A percentile compares a stretch with the other conserved stretches of the same genome.
phyloP scores from a whole-genome alignment of 2,888 invertebrate species.

The Phragmatobia fuliginosa region DNA sequence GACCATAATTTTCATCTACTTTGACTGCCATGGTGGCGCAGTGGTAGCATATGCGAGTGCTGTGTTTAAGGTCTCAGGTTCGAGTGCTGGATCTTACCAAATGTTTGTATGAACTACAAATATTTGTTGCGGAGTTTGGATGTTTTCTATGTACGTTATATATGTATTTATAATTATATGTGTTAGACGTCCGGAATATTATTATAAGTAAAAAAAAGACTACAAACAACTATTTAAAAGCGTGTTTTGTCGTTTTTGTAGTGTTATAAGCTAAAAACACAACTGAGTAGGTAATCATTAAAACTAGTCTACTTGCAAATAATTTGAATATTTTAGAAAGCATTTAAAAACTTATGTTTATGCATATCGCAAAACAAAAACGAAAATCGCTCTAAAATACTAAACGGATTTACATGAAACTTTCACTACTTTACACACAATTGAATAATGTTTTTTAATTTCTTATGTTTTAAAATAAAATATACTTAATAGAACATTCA shows the following conservation, averaged over 20 bases:
- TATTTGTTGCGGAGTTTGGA: no score
- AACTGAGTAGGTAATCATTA: neutral
- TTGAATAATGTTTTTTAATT: neutral
- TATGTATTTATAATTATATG: no score
- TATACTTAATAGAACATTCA: neutral
- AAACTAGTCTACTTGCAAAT: neutral
- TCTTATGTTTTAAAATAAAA: neutral
- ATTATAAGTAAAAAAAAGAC: neutral
- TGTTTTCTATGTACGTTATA: no score
- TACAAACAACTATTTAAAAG: no score
- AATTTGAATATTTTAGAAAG: conserved; percentile 4
- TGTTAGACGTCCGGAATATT: no score
- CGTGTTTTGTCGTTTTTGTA: neutral
- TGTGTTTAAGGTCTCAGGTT: no score
- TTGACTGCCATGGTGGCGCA: no score
- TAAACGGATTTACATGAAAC: neutral
- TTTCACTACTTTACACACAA: neutral
- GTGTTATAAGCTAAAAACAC: neutral
- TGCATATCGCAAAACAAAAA: neutral
- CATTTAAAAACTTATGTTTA: neutral
- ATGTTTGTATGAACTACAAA: no score
- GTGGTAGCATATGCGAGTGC: no score
- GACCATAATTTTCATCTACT: no score
- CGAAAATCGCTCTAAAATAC: neutral
- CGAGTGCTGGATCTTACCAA: no score